Evolutionary conservation across 2,888 invertebrate species (phyloP).

Genomic region (Lasioglossum leucozonium): DNA sequence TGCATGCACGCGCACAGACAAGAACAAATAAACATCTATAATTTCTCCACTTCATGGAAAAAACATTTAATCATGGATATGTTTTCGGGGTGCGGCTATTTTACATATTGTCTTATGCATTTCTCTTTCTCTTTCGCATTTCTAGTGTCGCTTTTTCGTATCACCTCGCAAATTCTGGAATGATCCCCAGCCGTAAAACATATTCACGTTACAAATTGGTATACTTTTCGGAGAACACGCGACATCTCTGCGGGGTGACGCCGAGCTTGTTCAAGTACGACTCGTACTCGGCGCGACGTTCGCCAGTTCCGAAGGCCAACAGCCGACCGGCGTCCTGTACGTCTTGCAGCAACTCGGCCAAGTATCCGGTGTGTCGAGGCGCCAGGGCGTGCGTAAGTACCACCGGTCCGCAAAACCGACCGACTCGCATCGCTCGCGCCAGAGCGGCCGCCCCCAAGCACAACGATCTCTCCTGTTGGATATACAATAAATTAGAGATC

Average conservation of each 20-base stretch:
- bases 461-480: conserved; percentile 90
- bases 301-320: conserved; percentile 88
- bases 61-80: no score
- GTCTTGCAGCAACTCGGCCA: conserved; percentile 88
- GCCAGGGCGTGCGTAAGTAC: conserved; percentile 92
- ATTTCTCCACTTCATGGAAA: no score
- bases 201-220: no score
- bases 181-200: no score
- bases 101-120: no score
- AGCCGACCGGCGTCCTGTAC: conserved; percentile 87
- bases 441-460: conserved; percentile 92
- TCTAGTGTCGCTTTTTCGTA: no score
- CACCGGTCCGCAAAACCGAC: conserved; percentile 90
- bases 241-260: conserved; percentile 84
- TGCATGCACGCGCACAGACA: not conserved
- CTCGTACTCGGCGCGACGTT: conserved; percentile 87
- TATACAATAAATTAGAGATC: not conserved
- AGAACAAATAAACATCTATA: no score
- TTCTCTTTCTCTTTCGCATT: no score
- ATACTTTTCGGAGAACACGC: conserved; percentile 80
- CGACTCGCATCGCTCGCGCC: conserved; percentile 88
- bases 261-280: conserved; percentile 89
- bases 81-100: no score
- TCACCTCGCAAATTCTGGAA: no score
- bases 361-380: conserved; percentile 91